phyloP scores from a whole-genome alignment of 30 jellyfish, hydroid and myxozoan genomes.

The Mastigias papua region DNA sequence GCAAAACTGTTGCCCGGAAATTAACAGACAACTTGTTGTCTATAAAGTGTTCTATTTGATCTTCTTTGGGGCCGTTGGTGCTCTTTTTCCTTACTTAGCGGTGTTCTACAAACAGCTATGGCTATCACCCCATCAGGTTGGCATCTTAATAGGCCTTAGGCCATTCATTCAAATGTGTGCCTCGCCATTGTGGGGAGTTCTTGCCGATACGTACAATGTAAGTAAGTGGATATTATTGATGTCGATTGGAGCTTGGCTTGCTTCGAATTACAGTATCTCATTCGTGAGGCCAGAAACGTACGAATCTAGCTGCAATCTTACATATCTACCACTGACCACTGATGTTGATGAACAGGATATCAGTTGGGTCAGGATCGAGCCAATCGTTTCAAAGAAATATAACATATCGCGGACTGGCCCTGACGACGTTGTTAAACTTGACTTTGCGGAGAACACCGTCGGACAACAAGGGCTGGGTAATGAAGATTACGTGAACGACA shows the following conservation, averaged over 20 bases:
- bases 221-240: constrained; percentile 78
- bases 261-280: constrained; percentile 90
- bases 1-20: constrained; percentile 68
- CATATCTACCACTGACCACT: constrained; percentile 66
- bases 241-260: constrained; percentile 96
- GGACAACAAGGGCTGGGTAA: neutral
- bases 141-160: constrained; percentile 92
- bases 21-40: constrained; percentile 63
- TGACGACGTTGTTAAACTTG: neutral
- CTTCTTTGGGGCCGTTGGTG: constrained; percentile 98
- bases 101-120: constrained; percentile 95
- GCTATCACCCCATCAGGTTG: constrained; percentile 98
- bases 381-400: constrained; percentile 62
- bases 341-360: constrained; percentile 60
- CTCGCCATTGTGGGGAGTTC: constrained; percentile 97
- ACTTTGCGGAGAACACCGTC: neutral
- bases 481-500: constrained; percentile 13
- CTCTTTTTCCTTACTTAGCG: constrained; percentile 94
- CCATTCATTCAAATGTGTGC: constrained; percentile 99
- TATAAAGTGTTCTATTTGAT: constrained; percentile 87
- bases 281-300: constrained; percentile 81
- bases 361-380: constrained; percentile 65
- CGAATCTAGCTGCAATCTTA: constrained; percentile 76
- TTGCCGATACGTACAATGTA: constrained; percentile 96
- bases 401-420: constrained; percentile 50